Percentiles rank a stretch among this genome's conserved stretches.
phyloP scores from a whole-genome alignment of 2,113 vertebrate species.

The Peromyscus polionotus region DNA sequence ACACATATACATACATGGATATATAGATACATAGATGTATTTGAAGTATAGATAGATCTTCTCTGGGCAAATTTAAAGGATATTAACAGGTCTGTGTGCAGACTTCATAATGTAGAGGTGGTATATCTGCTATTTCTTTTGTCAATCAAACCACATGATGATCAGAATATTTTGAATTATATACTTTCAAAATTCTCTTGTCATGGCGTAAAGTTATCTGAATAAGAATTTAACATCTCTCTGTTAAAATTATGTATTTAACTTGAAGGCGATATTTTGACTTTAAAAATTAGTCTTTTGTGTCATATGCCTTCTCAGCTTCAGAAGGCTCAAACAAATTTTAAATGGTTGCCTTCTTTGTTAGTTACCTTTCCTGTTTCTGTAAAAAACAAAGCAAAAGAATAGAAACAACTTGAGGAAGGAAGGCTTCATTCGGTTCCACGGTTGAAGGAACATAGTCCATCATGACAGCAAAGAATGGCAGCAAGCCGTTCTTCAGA shows the following conservation, averaged over 20 bases:
- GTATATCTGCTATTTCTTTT: not conserved
- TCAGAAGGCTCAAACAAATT: not conserved
- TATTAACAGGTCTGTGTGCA: not conserved
- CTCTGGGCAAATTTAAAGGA: not conserved
- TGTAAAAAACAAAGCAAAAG: not conserved
- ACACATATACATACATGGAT: no score
- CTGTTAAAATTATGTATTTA: conserved; percentile 49
- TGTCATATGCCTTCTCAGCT: not conserved
- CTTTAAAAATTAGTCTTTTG: not conserved
- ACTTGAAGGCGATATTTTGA: conserved; percentile 35
- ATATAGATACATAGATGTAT: no score
- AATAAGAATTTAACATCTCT: conserved; percentile 33
- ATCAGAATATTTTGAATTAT: conserved; percentile 16
- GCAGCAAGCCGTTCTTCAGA: no score
- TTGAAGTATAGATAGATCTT: not conserved
- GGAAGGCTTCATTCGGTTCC: not conserved
- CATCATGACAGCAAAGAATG: not conserved
- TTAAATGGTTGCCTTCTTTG: not conserved
- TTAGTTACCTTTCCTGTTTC: not conserved
- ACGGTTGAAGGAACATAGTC: not conserved
- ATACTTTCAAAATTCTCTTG: conserved; percentile 33
- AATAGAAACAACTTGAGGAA: not conserved
- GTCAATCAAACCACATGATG: not conserved
- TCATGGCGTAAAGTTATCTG: not conserved
- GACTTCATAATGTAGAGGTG: not conserved